Evolutionary conservation across 2,113 vertebrate species (phyloP), one percentile per base, ranked within the genome.

Genomic region (Alligator sinensis): DNA sequence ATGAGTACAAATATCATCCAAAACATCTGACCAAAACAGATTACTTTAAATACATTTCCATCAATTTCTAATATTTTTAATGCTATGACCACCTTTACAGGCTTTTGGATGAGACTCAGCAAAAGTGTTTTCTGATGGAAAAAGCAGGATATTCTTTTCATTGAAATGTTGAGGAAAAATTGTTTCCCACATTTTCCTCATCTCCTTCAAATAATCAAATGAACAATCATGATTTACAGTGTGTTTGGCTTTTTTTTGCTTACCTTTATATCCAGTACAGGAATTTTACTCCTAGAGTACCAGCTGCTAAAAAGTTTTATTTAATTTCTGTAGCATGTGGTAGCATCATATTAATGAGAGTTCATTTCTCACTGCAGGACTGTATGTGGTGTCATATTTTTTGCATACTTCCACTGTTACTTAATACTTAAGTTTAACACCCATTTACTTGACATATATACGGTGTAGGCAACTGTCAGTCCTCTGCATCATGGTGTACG

Each of bases 11-110:
- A 89, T 91, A 92, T 95, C 87, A 88, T 93, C 47, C 91, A 91
- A 90, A 93, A 84, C 87, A 63, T 94, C 80, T 82, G 60, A 95
- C 82, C 82, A 75, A 94, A 96, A 94, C 91, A 87, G 75, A 89
- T 61, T 83, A 77, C 58, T 75, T 93, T 64, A 55, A 82, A 94
- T 91, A 84, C 6, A 76, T 87, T 90, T 89, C 63, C 79, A 91
- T 77, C 64, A 82, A 59, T 62, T 88, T 91, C 92, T 63, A 47
- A 30, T 87, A 80, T 82, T 90, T 80, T 62, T 85, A 14, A 47
- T 9, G 16, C 61, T 94, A 78, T 74, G 81, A 55, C 68, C 15
- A 5, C 22, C 34, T 90, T 82, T 86, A 83, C 16, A 14, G 80
- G 79, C 30, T n/a, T 14, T 58, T 89, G 80, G 38, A n/a, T 62